Evolutionary conservation across 2,888 invertebrate genomes (phyloP), one percentile per base, ranked within the genome.

Genomic region (Drosophila phalerata): DNA sequence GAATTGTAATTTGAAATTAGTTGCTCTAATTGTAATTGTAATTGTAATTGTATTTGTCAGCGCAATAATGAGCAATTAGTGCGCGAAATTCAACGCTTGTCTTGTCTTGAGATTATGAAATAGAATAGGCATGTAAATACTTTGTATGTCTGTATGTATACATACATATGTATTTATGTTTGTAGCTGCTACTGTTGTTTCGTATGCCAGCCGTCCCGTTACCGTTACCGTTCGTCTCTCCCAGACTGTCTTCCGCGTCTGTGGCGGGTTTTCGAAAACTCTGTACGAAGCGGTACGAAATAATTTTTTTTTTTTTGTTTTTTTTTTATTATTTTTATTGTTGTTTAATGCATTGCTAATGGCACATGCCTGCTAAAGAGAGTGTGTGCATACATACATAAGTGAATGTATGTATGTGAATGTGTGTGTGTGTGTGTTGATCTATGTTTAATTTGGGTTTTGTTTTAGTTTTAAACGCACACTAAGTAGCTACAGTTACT

Each of bases 391-490:
- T 28, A 13, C 17, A 37, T 15, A 89, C 86, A 67, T 47, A n/a
- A 42, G 37, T 55, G 34, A 52, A 32, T 66, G 52, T 53, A 19
- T 77, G 43, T 28, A 28, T 28, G 28, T n/a, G 37, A 45, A 51
- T 56, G 30, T 69, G 28, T 61, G 15, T 76, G 3, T 34, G 40
- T 53, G 32, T 25, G 55, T 66, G 22, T 28, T 8, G 47, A 43
- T 49, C 19, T 58, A 22, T 71, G 43, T 47, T 64, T 69, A 66
- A 73, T 64, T 69, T 77, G 42, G 89, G 81, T 85, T 90, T 90
- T 90, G 90, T 87, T 89, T 90, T 90, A 90, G 90, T 89, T 89
- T 90, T 82, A 90, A 90, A 89, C 90, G 85, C 90, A 88, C 86
- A 88, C 88, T 89, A 90, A 88, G 89, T 89, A 89, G 89, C 81